A percentile compares a stretch with the other conserved stretches of the same genome.
These are phyloP conservation scores for Scomber scombrus DNA, from an alignment of 2,113 vertebrate genomes.

Conservation along the genomic window DNA sequence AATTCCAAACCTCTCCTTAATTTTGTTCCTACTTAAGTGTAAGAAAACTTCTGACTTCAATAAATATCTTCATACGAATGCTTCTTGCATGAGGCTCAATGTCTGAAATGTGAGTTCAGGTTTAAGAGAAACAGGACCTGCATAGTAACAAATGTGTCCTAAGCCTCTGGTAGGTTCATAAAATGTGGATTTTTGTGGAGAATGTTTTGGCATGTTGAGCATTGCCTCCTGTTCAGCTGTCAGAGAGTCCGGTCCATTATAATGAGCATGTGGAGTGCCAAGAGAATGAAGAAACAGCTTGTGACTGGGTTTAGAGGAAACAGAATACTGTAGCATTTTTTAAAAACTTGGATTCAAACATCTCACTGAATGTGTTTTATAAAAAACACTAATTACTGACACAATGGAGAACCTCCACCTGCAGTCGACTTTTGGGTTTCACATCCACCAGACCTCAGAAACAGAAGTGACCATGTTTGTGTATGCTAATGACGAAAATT, in stretches of 20 bases:
- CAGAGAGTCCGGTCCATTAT: background rate
- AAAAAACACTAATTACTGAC: slow-evolving; percentile 44
- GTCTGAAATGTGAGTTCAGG: slow-evolving; percentile 18
- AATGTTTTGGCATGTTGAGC: background rate
- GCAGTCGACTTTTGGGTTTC: slow-evolving; percentile 42
- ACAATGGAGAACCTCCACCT: slow-evolving; percentile 5
- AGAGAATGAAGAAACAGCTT: slow-evolving; percentile 24
- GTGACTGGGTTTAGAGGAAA: slow-evolving; percentile 29
- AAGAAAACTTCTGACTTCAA: no score
- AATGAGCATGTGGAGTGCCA: slow-evolving; percentile 36
- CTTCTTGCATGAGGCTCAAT: slow-evolving; percentile 43
- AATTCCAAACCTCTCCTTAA: no score
- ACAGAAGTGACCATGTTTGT: slow-evolving; percentile 70
- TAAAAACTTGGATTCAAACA: slow-evolving; percentile 13
- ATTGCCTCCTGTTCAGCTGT: slow-evolving; percentile 2
- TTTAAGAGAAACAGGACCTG: slow-evolving; percentile 16
- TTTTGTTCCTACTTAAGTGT: no score
- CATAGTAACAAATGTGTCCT: slow-evolving; percentile 29
- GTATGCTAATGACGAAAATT: slow-evolving; percentile 56
- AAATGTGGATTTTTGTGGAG: slow-evolving; percentile 10
- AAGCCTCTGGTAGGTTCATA: slow-evolving; percentile 9
- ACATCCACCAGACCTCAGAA: slow-evolving; percentile 65
- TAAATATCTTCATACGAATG: background rate
- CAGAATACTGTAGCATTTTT: slow-evolving; percentile 44
- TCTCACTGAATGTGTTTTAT: slow-evolving; percentile 58